phyloP scores from a whole-genome alignment of 2,888 invertebrate species.

The Metacarcinus magister region DNA sequence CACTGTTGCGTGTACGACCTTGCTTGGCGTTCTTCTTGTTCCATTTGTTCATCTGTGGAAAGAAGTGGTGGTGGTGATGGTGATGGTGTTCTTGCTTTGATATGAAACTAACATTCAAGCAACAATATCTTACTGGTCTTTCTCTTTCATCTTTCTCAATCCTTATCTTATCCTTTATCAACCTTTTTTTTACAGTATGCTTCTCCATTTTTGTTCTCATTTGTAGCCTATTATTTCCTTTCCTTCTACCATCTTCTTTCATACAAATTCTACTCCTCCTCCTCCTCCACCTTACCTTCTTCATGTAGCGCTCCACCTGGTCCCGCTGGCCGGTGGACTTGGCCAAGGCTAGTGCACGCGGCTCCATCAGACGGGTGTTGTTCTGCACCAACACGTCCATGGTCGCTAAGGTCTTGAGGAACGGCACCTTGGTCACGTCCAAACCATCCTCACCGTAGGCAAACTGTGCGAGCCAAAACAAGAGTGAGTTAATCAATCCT shows the following conservation, averaged over 20 bases:
- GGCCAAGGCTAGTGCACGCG: constrained; percentile 87
- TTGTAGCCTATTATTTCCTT: neutral
- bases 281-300: constrained; percentile 84
- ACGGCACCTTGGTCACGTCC: constrained; percentile 94
- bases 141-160: no score
- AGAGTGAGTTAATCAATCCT: neutral
- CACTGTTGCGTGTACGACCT: constrained; percentile 74
- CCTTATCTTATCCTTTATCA: neutral
- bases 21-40: constrained; percentile 67
- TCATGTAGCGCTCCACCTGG: constrained; percentile 87
- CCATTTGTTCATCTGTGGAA: constrained; percentile 81
- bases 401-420: constrained; percentile 89
- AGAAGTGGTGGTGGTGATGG: neutral
- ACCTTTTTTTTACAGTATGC: neutral
- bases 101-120: neutral
- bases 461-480: constrained; percentile 86
- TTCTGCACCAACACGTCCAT: constrained; percentile 94
- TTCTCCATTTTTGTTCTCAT: neutral
- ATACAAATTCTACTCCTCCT: neutral
- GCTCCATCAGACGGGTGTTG: constrained; percentile 88
- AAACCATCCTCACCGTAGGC: constrained; percentile 97
- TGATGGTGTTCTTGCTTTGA: neutral
- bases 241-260: neutral
- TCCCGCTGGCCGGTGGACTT: constrained; percentile 62
- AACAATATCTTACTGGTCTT: no score